phyloP scores from a whole-genome alignment of 1,140 invertebrate species.

The Nasonia longicornis region DNA sequence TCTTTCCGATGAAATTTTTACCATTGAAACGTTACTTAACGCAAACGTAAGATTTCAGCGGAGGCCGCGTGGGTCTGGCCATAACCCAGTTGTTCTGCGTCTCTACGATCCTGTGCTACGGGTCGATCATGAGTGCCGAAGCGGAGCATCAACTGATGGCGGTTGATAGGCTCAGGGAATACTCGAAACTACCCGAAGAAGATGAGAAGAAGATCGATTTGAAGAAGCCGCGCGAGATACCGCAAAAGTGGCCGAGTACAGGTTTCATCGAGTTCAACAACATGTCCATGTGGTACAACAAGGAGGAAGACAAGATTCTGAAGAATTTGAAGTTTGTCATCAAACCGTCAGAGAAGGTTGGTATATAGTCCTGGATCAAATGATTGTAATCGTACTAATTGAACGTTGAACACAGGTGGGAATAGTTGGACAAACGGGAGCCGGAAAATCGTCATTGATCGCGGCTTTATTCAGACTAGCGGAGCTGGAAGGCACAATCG shows the following conservation, averaged over 20 bases:
- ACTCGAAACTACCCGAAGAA: constrained; percentile 74
- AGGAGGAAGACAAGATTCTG: constrained; percentile 70
- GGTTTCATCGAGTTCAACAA: constrained; percentile 75
- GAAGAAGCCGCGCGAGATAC: constrained; percentile 43
- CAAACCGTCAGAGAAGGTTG: constrained; percentile 66
- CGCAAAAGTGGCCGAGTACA: constrained; percentile 77
- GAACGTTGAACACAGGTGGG: constrained; percentile 71
- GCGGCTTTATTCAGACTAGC: constrained; percentile 82
- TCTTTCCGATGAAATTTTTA: background rate
- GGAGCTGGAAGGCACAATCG: constrained; percentile 71
- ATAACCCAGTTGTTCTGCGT: constrained; percentile 71
- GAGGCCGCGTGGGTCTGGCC: constrained; percentile 72
- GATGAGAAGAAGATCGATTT: constrained; percentile 31
- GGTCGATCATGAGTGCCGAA: constrained; percentile 79
- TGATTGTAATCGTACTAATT: background rate
- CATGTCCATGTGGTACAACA: constrained; percentile 70
- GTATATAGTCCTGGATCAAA: background rate
- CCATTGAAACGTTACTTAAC: background rate
- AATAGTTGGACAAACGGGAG: constrained; percentile 89
- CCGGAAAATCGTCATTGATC: constrained; percentile 92
- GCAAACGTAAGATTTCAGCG: constrained; percentile 47
- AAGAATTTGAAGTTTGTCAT: constrained; percentile 71
- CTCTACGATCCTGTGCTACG: constrained; percentile 79
- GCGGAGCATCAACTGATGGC: constrained; percentile 85
- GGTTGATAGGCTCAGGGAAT: constrained; percentile 83